Evolutionary conservation across 2,113 vertebrate genomes (phyloP).

Genomic region (Willisornis vidua): DNA sequence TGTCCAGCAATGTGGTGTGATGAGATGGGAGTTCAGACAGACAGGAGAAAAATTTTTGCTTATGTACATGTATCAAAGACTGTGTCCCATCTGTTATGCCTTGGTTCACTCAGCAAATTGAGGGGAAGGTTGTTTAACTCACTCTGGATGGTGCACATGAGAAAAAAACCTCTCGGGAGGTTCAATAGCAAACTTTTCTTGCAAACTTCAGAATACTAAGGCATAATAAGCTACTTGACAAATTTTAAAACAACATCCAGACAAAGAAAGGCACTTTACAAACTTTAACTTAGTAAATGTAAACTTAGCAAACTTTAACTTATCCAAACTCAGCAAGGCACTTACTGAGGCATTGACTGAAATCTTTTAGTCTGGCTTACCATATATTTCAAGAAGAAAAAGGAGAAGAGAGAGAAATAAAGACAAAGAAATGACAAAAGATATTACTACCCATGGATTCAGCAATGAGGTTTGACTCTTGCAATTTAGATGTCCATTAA

Average conservation of each 20-base stretch:
- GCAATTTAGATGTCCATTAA: background rate
- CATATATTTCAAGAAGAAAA: background rate
- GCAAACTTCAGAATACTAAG: background rate
- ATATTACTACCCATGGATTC: background rate
- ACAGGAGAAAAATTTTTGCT: background rate
- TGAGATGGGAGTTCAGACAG: background rate
- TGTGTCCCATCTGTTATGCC: background rate
- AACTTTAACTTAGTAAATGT: background rate
- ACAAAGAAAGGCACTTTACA: background rate
- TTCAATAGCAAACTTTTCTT: background rate
- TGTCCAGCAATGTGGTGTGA: background rate
- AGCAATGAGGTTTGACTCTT: background rate
- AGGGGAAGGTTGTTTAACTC: background rate
- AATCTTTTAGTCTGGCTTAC: background rate
- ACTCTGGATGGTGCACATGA: background rate
- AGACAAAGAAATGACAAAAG: background rate
- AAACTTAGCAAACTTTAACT: background rate
- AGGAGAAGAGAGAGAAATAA: background rate
- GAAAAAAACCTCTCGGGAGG: background rate
- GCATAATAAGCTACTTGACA: background rate
- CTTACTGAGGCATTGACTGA: background rate
- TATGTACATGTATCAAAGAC: background rate
- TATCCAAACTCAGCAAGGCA: background rate
- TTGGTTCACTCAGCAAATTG: fast-evolving
- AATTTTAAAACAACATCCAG: background rate